Evolutionary conservation across 2,888 invertebrate species (phyloP), one percentile per base, ranked within the genome.

Genomic region (Zelleria hepariella): DNA sequence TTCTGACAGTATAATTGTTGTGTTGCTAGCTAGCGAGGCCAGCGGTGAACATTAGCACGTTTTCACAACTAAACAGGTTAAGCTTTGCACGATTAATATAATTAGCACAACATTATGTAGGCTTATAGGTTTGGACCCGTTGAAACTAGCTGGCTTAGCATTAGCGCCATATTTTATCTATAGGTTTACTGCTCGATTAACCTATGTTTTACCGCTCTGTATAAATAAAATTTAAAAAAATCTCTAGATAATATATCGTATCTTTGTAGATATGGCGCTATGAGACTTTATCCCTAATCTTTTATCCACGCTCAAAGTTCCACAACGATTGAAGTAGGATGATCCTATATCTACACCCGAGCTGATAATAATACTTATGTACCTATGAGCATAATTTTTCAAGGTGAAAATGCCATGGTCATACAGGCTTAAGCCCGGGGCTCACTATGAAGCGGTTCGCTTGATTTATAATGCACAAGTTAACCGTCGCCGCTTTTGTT

Each of bases 391-490:
- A n/a, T n/a, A n/a, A n/a, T n/a, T 2, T 10, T 6, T 10, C 4
- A 32, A 32, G 10, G 6, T 2, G 32, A 15, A 42, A 10, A 42
- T 42, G 32, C 1, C 32, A 42, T 10, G 32, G 32, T 42, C 32
- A 1, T 10, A 42, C 32, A 42, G 32, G 32, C 32, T 42, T 42
- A 42, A 15, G 32, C 15, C 32, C 32, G 32, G 15, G 15, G 32
- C 51, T 51, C 23, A 20, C 51, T 51, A 23, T 51, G 51, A 51
- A 51, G 51, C 51, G 51, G 51, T 10, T 20, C 21, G 23, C 10
- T 23, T 21, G 26, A 54, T 54, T 54, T 26, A 54, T 54, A 54
- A 54, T 54, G 54, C 54, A 54, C 54, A 26, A 54, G 54, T 26
- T 25, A 26, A 18, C 24, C 54, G 54, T 51, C 51, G 32, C 23